Evolutionary conservation across 1,140 invertebrate genomes (phyloP), one percentile per base, ranked within the genome.

Genomic region (Zaprionus africanus): DNA sequence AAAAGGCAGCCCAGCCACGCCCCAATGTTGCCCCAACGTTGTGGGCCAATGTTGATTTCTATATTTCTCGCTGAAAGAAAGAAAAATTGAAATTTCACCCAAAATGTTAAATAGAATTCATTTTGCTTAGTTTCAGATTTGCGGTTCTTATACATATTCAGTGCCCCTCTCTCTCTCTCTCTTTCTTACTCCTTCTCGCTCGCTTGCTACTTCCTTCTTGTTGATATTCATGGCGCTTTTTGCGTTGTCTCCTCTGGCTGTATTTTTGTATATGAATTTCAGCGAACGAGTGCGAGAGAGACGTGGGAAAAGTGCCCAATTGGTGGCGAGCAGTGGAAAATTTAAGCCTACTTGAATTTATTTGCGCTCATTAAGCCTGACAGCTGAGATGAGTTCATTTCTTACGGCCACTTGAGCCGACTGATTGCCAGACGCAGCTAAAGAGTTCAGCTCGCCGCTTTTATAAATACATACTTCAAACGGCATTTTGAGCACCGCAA

Each of bases 341-440:
- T 88, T 87, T 83, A 87, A 88, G 84, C 78, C 84, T 90, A 84
- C 84, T 88, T 90, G 81, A 88, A 88, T 88, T 88, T 88, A 88
- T 88, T 88, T 88, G 82, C 81, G 78, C 85, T 90, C 82, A 90
- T 88, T 88, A 85, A 66, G 69, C 46, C 69, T 81, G 85, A 90
- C 85, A 88, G 81, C 60, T 63, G 76, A 83, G 81, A 83, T 82
- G 82, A 84, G 83, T 84, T 78, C 74, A 72, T 84, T 84, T 81
- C 56, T 69, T 78, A 67, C 54, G 57, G 56, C 54, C 56, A 64
- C 61, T 76, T 49, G 49, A 54, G 58, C 13, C 22, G 65, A 70
- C 66, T 64, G 73, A 76, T 64, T 70, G 73, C 66, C 72, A 58
- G 59, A 59, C 72, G 46, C 60, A 51, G 26, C 54, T 68, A 79